Base-by-base conservation (phyloP, 2,888 invertebrate species). In the Scaptomyza reducta region DNA sequence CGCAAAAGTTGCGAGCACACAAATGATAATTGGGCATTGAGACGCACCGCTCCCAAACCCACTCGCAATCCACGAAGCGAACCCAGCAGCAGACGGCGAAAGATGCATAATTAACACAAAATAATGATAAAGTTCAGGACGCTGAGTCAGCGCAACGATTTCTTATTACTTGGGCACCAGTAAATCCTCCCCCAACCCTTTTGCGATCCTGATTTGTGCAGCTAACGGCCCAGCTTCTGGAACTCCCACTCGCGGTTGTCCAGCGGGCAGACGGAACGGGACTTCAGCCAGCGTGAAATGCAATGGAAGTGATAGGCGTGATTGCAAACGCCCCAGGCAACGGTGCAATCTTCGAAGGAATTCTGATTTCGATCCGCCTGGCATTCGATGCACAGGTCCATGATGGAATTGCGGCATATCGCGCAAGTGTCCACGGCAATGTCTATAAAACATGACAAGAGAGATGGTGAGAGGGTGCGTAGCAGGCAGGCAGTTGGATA, bases 171-270 rank as follows among this genome's bases (percentile, higher is more conserved):
- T 58, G 41, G 49, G 41, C 27, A 7, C 31, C 27, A 18, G 22
- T 22, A 10, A n/a, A 33, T 13, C 13, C 4, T 31, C 0, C 27
- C 27, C 31, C 10, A 1, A n/a, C n/a, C n/a, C 10, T 31, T 1
- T 27, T 27, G 6, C 7, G 27, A 27, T 11, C 11, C 14, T 9
- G 4, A n/a, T n/a, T 35, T 35, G 31, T 9, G 0, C 9, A 14
- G 25, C 68, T 87, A 90, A 16, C 87, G 90, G 14, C 94, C 95
- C 93, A 94, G 99, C 96, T 99, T 99, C 92, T 99, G 99, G 93
- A 99, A 99, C 92, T 99, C 99, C 99, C 99, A 99, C 93, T 99
- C 99, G 92, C 99, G 96, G 92, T 99, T 99, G 92, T 99, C 99
- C 86, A 99, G 93, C 5, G 99, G 99, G 91, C 99, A 99, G 35